These are phyloP conservation scores for Morelia viridis DNA, from an alignment of 2,797 vertebrate genomes.

Conservation along the genomic window DNA sequence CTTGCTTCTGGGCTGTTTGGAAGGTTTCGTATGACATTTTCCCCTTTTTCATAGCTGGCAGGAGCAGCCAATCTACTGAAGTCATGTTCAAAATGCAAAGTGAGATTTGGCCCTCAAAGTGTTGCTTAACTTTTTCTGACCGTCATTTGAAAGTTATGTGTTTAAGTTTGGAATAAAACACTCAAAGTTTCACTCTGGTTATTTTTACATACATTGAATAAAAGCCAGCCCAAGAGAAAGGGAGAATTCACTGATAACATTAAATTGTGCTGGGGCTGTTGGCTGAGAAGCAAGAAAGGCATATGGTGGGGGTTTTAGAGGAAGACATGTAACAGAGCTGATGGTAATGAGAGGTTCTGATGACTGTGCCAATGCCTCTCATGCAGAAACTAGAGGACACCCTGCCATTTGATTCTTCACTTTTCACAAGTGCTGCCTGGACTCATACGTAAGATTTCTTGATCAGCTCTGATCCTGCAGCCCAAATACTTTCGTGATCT, in stretches of 20 bases:
- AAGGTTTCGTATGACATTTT: background rate
- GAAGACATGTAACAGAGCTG: constrained; percentile 13
- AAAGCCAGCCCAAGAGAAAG: constrained; percentile 39
- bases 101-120: background rate
- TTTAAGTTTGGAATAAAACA: constrained; percentile 40
- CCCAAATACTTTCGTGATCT: background rate
- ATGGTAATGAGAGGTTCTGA: constrained; percentile 27
- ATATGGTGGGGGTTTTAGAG: constrained; percentile 10
- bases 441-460: background rate
- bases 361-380: constrained; percentile 17
- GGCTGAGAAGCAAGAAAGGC: constrained; percentile 9
- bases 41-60: background rate
- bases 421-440: background rate
- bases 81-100: background rate
- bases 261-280: constrained; percentile 20
- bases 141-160: constrained; percentile 16
- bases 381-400: constrained; percentile 3
- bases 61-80: background rate
- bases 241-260: constrained; percentile 1
- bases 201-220: constrained; percentile 44
- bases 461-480: background rate
- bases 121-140: constrained; percentile 29
- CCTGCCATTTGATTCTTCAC: background rate
- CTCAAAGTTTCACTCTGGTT: background rate
- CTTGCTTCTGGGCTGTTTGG: background rate